Conservation (phyloP, 2,113 vertebrate species). For the Leptodactylus fuscus region DNA sequence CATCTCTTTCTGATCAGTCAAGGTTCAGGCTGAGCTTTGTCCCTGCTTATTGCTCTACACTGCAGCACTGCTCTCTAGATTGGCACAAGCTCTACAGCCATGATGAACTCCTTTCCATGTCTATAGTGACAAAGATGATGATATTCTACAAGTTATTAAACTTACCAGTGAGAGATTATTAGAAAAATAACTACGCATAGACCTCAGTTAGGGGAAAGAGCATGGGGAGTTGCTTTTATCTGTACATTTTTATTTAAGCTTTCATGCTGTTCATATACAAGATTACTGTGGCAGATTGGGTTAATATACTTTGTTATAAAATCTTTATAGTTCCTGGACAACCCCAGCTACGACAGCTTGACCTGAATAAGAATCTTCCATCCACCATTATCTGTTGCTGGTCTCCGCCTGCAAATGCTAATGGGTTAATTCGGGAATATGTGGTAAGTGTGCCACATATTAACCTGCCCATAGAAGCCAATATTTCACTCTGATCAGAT, state of each 20-base stretch:
- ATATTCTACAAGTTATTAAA: background rate
- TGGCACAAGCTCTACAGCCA: background rate
- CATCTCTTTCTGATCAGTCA: background rate
- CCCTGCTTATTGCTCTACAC: background rate
- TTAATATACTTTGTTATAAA: background rate
- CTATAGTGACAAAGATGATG: background rate
- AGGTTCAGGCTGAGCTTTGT: too few species aligned
- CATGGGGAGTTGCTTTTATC: too few species aligned
- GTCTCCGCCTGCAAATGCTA: constrained; percentile 81
- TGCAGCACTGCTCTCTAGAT: background rate
- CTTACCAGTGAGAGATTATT: background rate
- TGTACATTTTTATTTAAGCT: background rate
- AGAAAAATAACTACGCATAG: too few species aligned
- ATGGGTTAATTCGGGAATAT: constrained; percentile 91
- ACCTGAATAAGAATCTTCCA: constrained; percentile 78
- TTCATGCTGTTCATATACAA: background rate
- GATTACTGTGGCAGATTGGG: background rate
- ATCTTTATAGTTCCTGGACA: constrained; percentile 84
- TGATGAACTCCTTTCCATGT: background rate
- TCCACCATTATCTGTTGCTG: constrained; percentile 82
- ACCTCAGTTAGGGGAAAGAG: too few species aligned
- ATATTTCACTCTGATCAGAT: background rate
- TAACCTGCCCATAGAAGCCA: too few species aligned
- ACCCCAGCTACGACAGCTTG: constrained; percentile 87
- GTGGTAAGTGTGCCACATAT: constrained; percentile 79